Evolutionary conservation across 2,113 vertebrate genomes (phyloP).

Genomic region (Gasterosteus aculeatus): DNA sequence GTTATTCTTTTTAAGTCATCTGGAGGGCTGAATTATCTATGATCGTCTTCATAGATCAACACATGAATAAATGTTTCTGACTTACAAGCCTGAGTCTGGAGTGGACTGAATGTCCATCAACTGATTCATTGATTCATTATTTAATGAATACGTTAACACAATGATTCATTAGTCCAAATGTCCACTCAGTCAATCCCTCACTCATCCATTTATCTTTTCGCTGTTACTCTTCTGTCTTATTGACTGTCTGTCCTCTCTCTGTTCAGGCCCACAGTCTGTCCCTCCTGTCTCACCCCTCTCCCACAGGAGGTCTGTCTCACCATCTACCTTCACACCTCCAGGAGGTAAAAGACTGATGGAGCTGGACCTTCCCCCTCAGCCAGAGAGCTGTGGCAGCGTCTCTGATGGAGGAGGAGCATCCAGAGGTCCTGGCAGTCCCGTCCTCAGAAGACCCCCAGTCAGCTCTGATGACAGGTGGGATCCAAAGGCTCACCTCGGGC

Average conservation of each 20-base stretch:
- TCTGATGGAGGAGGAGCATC: slow-evolving; percentile 7
- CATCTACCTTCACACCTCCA: not conserved
- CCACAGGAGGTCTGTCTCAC: not conserved
- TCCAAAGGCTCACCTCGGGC: too few relatives aligned
- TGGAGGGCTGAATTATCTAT: not conserved
- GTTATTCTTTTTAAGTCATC: not conserved
- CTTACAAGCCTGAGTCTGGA: not conserved
- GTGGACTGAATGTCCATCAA: not conserved
- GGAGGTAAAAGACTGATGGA: slow-evolving; percentile 43
- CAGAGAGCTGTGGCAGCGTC: slow-evolving; percentile 11
- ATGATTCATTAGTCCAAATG: too few relatives aligned
- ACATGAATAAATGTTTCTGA: not conserved
- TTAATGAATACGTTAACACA: too few relatives aligned
- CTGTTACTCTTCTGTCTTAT: not conserved
- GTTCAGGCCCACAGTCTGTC: slow-evolving; percentile 17
- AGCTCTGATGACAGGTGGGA: slow-evolving; percentile 37
- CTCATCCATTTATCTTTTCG: not conserved
- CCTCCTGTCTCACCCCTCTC: not conserved
- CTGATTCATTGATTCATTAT: too few relatives aligned
- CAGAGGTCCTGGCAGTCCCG: slow-evolving; percentile 27
- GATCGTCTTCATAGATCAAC: not conserved
- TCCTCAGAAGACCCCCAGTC: slow-evolving; percentile 5
- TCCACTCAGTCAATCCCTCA: too few relatives aligned
- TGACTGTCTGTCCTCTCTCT: not conserved
- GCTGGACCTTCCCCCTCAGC: slow-evolving; percentile 14